These are phyloP conservation scores for Drosophila melanosoma DNA, from an alignment of 2,888 invertebrate genomes.

Conservation along the genomic window DNA sequence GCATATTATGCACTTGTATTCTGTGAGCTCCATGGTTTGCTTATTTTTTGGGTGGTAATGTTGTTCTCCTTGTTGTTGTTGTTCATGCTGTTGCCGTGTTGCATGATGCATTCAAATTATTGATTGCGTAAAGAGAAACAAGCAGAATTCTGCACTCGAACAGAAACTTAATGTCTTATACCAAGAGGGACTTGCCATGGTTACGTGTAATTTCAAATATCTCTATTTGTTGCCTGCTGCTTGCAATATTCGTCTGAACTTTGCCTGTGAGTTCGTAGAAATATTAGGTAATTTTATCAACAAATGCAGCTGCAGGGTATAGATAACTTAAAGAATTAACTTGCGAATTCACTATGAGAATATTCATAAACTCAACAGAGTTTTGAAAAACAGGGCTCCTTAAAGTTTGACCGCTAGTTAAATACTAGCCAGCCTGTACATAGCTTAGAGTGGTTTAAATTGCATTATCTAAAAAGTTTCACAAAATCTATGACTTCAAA, in stretches of 20 bases:
- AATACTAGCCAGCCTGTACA: background rate
- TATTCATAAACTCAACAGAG: background rate
- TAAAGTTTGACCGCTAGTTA: background rate
- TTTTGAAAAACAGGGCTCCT: background rate
- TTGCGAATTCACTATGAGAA: background rate
- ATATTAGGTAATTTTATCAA: background rate
- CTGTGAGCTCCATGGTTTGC: background rate
- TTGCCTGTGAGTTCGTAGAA: background rate
- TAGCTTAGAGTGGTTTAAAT: background rate
- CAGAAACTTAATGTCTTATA: background rate
- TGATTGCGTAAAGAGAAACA: background rate
- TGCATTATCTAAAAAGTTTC: background rate
- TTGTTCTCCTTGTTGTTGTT: background rate
- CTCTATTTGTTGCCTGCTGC: background rate
- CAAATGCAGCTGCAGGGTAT: background rate
- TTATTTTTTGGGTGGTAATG: background rate
- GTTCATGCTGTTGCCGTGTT: constrained; percentile 6
- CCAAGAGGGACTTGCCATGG: background rate
- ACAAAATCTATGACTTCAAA: too few relatives aligned
- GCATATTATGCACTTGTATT: background rate
- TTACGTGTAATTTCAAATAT: background rate
- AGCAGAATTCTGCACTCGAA: background rate
- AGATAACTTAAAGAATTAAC: background rate
- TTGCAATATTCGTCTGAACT: background rate
- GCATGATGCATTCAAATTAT: constrained; percentile 18